These are phyloP conservation scores for Anas platyrhynchos DNA, from an alignment of 2,113 vertebrate genomes.

Conservation along the genomic window DNA sequence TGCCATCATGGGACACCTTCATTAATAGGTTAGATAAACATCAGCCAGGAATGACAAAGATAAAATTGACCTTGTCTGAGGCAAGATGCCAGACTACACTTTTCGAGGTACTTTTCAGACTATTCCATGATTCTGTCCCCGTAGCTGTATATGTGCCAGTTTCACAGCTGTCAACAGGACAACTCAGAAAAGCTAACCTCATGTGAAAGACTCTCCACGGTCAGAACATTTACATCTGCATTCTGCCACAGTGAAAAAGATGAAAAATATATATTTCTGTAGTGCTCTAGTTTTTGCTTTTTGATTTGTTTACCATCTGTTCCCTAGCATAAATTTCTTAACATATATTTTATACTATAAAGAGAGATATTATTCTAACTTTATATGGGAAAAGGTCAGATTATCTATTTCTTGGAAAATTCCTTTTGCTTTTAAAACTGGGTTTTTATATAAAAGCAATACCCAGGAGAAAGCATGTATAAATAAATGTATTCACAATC, in stretches of 20 bases:
- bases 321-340: not conserved
- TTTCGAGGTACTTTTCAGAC: not conserved
- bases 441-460: not conserved
- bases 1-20: not conserved
- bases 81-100: not conserved
- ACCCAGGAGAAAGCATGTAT: not conserved
- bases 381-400: not conserved
- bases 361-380: not conserved
- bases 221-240: not conserved
- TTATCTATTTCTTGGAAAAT: not conserved
- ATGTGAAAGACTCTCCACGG: not conserved
- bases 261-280: not conserved
- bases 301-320: not conserved
- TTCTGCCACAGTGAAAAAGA: not conserved
- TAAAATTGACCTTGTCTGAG: slow-evolving; percentile 19
- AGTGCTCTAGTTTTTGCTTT: not conserved
- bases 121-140: not conserved
- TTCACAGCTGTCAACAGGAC: slow-evolving; percentile 9
- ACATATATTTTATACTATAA: not conserved
- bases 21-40: slow-evolving; percentile 4
- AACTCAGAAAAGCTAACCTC: not conserved
- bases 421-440: not conserved
- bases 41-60: not conserved
- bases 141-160: not conserved
- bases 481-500: not conserved